Conservation (phyloP, 2,797 vertebrate genomes). For the Gadopsis bispinosus region DNA sequence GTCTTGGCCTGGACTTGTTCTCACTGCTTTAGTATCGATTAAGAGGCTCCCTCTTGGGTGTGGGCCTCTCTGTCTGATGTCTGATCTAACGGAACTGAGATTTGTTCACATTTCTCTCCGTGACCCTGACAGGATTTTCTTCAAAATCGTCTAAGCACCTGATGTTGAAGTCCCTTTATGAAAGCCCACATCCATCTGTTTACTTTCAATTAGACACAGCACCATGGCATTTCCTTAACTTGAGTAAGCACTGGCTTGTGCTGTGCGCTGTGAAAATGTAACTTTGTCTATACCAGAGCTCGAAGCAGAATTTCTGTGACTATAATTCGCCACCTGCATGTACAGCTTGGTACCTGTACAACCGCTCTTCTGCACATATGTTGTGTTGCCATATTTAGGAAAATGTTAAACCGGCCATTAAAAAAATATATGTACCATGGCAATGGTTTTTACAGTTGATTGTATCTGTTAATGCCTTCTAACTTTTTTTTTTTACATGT, state of each 20-base stretch:
- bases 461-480: not conserved
- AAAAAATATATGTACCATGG: not conserved
- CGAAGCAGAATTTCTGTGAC: slow-evolving; percentile 1
- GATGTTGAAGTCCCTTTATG: slow-evolving; percentile 61
- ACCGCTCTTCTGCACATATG: too few species aligned
- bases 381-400: not conserved
- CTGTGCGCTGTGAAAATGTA: slow-evolving; percentile 28
- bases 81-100: slow-evolving; percentile 74
- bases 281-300: slow-evolving; percentile 17
- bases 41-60: slow-evolving; percentile 55
- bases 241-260: slow-evolving; percentile 34
- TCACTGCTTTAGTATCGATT: slow-evolving; percentile 77
- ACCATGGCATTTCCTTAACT: slow-evolving; percentile 50
- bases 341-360: slow-evolving; percentile 1
- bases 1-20: slow-evolving; percentile 70
- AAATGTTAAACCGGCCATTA: too few species aligned
- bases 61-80: slow-evolving; percentile 57
- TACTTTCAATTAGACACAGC: slow-evolving; percentile 64
- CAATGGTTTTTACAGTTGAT: not conserved
- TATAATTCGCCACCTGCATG: slow-evolving; percentile 15
- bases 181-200: slow-evolving; percentile 63
- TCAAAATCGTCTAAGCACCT: slow-evolving; percentile 59
- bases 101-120: slow-evolving; percentile 74
- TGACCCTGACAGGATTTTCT: slow-evolving; percentile 45
- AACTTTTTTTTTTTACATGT: not conserved